Conservation (phyloP, 1,140 invertebrate species). For the Epicauta chinensis region DNA sequence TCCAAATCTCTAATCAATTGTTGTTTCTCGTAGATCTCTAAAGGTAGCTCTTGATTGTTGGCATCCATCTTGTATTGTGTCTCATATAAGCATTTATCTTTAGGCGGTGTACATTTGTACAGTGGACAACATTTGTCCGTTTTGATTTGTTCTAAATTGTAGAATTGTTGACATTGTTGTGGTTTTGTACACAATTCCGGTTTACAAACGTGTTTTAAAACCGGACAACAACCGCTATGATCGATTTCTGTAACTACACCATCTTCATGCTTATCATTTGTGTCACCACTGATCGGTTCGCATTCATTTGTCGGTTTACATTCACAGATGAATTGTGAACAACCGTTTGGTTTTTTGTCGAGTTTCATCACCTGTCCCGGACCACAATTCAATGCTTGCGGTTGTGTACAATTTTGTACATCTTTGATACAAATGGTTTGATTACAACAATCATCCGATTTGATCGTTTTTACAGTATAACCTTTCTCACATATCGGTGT, state of each 20-base stretch:
- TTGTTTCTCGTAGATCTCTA: slow-evolving; percentile 36
- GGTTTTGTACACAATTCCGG: slow-evolving; percentile 54
- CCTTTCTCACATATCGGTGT: slow-evolving; percentile 54
- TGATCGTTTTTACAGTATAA: slow-evolving; percentile 46
- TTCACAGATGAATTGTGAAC: slow-evolving; percentile 64
- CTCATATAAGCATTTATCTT: slow-evolving; percentile 61
- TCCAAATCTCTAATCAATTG: slow-evolving; percentile 48
- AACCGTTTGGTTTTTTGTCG: slow-evolving; percentile 52
- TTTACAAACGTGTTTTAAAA: slow-evolving; percentile 52
- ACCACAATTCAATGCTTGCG: slow-evolving; percentile 60
- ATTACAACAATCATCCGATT: slow-evolving; percentile 60
- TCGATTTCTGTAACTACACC: slow-evolving; percentile 43
- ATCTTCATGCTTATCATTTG: slow-evolving; percentile 47
- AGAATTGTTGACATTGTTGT: slow-evolving; percentile 52
- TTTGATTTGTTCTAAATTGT: slow-evolving; percentile 43
- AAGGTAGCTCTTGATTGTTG: slow-evolving; percentile 47
- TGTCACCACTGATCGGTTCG: slow-evolving; percentile 42
- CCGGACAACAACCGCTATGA: slow-evolving; percentile 60
- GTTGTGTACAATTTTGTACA: slow-evolving; percentile 14
- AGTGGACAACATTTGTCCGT: slow-evolving; percentile 58
- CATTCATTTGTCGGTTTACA: slow-evolving; percentile 66
- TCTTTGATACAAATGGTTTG: slow-evolving; percentile 58
- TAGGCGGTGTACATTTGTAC: slow-evolving; percentile 60
- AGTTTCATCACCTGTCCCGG: slow-evolving; percentile 62
- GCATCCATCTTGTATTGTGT: slow-evolving; percentile 48